Percentiles rank a stretch among this genome's conserved stretches.
Conservation (phyloP, 1,140 invertebrate genomes). For the Drosophila bocqueti region DNA sequence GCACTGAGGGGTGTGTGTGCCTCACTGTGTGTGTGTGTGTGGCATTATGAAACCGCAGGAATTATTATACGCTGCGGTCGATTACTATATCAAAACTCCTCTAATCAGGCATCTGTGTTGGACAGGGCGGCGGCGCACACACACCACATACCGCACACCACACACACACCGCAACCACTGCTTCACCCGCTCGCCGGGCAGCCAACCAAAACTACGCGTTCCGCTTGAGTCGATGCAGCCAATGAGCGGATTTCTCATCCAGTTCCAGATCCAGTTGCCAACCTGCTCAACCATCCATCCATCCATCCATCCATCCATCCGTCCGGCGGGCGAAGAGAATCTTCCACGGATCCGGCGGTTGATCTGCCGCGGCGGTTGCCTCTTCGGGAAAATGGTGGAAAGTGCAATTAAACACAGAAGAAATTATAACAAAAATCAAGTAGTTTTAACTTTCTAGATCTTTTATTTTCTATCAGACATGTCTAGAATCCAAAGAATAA, state of each 20-base stretch:
- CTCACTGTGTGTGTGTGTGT: constrained; percentile 49
- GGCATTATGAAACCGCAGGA: constrained; percentile 82
- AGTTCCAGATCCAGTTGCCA: constrained; percentile 6
- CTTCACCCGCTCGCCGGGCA: constrained; percentile 6
- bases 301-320: constrained; percentile 1
- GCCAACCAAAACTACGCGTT: constrained; percentile 55
- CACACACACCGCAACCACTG: constrained; percentile 15
- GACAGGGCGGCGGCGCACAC: constrained; percentile 24
- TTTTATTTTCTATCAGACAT: no score
- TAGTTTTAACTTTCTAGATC: no score
- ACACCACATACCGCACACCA: constrained; percentile 3
- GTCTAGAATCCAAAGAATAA: no score
- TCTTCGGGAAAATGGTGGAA: no score
- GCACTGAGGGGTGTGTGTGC: constrained; percentile 55
- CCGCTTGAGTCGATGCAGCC: constrained; percentile 43
- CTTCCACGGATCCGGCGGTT: neutral
- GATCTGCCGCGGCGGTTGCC: neutral
- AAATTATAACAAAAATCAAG: neutral
- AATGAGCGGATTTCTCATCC: constrained; percentile 45
- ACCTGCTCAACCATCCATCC: constrained; percentile 1
- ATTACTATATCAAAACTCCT: constrained; percentile 79
- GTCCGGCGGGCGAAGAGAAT: neutral
- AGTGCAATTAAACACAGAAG: neutral
- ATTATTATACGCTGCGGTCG: constrained; percentile 84
- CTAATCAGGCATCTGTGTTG: constrained; percentile 59